Evolutionary conservation across 2,888 invertebrate species (phyloP).

Genomic region (Xestia sexstrigata): DNA sequence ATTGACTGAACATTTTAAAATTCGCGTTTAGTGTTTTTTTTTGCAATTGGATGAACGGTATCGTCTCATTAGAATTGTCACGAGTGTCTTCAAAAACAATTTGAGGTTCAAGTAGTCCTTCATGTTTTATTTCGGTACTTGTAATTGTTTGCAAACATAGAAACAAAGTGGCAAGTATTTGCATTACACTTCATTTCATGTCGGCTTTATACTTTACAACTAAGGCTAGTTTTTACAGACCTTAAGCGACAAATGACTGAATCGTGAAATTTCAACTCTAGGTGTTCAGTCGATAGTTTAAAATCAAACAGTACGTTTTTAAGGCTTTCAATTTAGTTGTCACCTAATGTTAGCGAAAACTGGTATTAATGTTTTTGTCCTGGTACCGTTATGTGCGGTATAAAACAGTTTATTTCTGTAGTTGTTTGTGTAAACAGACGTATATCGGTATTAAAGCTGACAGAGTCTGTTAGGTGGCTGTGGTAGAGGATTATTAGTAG

Average conservation of each 20-base stretch:
- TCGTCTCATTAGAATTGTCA: conserved; percentile 59
- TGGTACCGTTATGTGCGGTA: conserved; percentile 36
- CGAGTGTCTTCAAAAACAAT: conserved; percentile 61
- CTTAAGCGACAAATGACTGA: not conserved
- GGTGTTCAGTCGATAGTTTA: not conserved
- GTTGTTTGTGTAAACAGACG: conserved; percentile 20
- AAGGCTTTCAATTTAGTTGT: not conserved
- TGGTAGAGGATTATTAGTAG: conserved; percentile 35
- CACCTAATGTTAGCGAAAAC: not conserved
- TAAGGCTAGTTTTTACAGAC: not conserved
- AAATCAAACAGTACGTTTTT: not conserved
- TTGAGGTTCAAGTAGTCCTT: conserved; percentile 63
- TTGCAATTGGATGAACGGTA: conserved; percentile 68
- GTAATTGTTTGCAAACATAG: conserved; percentile 79
- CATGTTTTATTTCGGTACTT: conserved; percentile 64
- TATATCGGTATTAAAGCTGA: conserved; percentile 24
- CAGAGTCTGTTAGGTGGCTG: conserved; percentile 16
- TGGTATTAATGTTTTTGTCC: conserved; percentile 32
- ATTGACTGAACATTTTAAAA: conserved; percentile 18
- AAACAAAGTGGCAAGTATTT: conserved; percentile 73
- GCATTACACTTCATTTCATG: conserved; percentile 62
- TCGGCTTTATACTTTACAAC: conserved; percentile 35
- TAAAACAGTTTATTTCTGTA: conserved; percentile 43
- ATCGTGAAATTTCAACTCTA: not conserved
- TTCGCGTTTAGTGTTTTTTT: conserved; percentile 20